Conservation (phyloP, 30 jellyfish, hydroid and myxozoan species). For the Chrysaora quinquecirrha region DNA sequence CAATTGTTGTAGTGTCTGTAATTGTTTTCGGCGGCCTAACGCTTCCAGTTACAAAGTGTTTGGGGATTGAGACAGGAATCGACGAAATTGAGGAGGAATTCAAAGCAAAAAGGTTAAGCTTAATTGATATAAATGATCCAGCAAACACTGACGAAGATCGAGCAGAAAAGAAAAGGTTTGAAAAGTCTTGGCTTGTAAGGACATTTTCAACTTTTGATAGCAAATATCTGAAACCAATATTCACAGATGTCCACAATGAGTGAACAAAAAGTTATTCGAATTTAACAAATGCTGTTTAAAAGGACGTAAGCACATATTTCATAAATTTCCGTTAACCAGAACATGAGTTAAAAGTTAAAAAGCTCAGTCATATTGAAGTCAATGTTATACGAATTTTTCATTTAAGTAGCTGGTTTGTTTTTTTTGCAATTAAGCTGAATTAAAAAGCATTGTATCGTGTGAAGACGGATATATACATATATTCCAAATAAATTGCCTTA, state of each 20-base stretch:
- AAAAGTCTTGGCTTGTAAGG: constrained; percentile 98
- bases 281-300: too few relatives aligned
- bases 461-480: too few relatives aligned
- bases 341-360: too few relatives aligned
- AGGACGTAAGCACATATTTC: too few relatives aligned
- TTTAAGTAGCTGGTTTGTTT: too few relatives aligned
- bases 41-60: constrained; percentile 89
- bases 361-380: too few relatives aligned
- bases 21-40: constrained; percentile 97
- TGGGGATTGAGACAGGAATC: constrained; percentile 95
- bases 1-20: constrained; percentile 94
- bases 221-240: constrained; percentile 86
- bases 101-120: constrained; percentile 96
- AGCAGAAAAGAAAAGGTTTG: constrained; percentile 92
- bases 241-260: constrained; percentile 89
- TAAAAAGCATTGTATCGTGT: too few relatives aligned
- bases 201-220: constrained; percentile 90
- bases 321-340: too few relatives aligned
- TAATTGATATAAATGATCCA: constrained; percentile 95
- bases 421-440: too few relatives aligned
- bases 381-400: too few relatives aligned
- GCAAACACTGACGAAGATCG: constrained; percentile 96
- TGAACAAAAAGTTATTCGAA: constrained; percentile 21
- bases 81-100: constrained; percentile 99
- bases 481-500: too few relatives aligned